Conservation (phyloP, 2,797 vertebrate genomes). For the Tolypeutes matacus region DNA sequence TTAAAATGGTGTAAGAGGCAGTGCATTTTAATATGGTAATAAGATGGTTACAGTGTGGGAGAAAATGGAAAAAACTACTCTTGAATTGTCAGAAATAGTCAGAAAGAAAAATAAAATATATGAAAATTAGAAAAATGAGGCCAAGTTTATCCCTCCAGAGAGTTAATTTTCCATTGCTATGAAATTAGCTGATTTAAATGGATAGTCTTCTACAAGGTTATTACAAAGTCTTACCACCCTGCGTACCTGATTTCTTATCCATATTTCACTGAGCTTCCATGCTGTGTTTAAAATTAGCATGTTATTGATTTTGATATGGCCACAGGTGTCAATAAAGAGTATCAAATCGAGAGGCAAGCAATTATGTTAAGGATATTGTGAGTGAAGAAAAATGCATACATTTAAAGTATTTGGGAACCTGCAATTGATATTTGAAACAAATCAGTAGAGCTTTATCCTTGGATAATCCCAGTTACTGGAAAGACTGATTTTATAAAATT, state of each 20-base stretch:
- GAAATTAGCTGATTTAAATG: conserved; percentile 74
- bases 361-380: not conserved
- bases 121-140: conserved; percentile 51
- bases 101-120: conserved; percentile 29
- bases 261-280: conserved; percentile 39
- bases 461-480: not conserved
- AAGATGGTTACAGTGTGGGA: not conserved
- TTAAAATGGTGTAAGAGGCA: conserved; percentile 36
- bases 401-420: not conserved
- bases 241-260: conserved; percentile 66
- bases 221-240: conserved; percentile 6
- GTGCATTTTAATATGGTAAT: conserved; percentile 40
- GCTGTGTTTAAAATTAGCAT: conserved; percentile 78
- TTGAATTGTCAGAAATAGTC: conserved; percentile 43
- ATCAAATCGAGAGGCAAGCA: conserved; percentile 53
- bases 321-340: conserved; percentile 72
- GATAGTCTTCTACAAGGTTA: conserved; percentile 33
- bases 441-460: not conserved
- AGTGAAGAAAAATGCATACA: not conserved
- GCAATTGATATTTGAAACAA: not conserved
- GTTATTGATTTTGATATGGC: conserved; percentile 79
- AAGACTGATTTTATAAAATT: not conserved
- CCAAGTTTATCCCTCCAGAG: conserved; percentile 31
- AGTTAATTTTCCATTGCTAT: conserved; percentile 65
- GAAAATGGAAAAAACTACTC: not conserved